A percentile compares a stretch with the other conserved stretches of the same genome.
These are phyloP conservation scores for Scomber japonicus DNA, from an alignment of 2,113 vertebrate species.

Conservation along the genomic window DNA sequence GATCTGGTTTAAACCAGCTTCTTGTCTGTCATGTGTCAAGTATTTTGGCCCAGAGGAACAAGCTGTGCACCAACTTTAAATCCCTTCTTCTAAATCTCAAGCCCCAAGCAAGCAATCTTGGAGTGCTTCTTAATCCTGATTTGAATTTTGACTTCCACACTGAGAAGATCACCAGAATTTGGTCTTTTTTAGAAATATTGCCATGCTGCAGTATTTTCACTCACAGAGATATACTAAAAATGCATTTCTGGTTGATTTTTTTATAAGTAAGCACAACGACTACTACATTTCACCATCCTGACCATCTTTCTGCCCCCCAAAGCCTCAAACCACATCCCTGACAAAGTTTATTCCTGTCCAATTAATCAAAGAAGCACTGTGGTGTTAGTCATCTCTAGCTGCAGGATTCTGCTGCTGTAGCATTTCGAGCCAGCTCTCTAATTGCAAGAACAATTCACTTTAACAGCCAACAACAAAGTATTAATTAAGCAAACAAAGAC, in stretches of 20 bases:
- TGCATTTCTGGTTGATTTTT: background rate
- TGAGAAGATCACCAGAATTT: background rate
- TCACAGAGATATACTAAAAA: background rate
- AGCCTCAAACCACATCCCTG: constrained; percentile 9
- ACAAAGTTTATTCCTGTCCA: background rate
- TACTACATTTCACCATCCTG: background rate
- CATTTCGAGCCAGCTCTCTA: constrained; percentile 52
- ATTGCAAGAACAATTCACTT: constrained; percentile 53
- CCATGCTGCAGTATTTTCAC: background rate
- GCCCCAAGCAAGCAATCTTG: constrained; percentile 23
- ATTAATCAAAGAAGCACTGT: constrained; percentile 20
- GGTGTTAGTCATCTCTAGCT: constrained; percentile 45
- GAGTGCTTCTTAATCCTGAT: constrained; percentile 42
- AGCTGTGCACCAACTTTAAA: constrained; percentile 23
- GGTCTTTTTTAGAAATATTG: background rate
- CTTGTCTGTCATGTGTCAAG: background rate
- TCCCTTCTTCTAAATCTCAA: constrained; percentile 31
- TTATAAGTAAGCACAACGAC: background rate
- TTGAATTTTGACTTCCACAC: constrained; percentile 5
- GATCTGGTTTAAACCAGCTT: too few species aligned
- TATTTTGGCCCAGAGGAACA: constrained; percentile 22
- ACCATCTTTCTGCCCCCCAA: background rate
- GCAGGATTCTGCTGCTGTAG: constrained; percentile 10
- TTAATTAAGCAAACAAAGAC: constrained; percentile 59
- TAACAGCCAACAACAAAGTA: constrained; percentile 54